Conservation (phyloP, 2,797 vertebrate genomes). For the Morus bassanus region DNA sequence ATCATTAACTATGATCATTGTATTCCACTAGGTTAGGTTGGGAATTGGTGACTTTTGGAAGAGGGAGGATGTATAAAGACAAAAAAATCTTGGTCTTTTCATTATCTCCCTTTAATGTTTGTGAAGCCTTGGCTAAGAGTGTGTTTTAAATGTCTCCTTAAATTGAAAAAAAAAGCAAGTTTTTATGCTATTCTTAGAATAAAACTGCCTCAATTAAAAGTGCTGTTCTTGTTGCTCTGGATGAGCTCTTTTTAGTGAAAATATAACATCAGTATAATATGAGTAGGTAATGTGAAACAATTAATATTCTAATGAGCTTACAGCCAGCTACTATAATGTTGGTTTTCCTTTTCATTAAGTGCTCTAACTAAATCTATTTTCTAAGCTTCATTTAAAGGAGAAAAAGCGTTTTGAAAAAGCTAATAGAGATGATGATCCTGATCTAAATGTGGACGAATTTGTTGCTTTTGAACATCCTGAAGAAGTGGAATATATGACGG, state of each 20-base stretch:
- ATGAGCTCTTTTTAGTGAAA: neutral
- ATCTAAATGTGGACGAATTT: slow-evolving; percentile 88
- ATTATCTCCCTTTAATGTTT: neutral
- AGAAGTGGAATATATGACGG: slow-evolving; percentile 94
- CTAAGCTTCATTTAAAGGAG: slow-evolving; percentile 92
- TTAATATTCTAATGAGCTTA: neutral
- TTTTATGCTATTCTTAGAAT: neutral
- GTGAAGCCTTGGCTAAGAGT: neutral
- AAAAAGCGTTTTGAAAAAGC: slow-evolving; percentile 91
- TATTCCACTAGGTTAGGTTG: neutral
- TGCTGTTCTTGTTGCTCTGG: neutral
- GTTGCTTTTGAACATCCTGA: slow-evolving; percentile 94
- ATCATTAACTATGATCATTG: neutral
- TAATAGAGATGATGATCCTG: slow-evolving; percentile 78
- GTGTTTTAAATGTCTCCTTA: neutral
- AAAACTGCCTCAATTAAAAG: neutral
- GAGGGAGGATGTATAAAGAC: neutral
- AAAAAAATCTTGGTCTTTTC: neutral
- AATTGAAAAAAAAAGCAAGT: neutral
- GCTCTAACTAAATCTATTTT: slow-evolving; percentile 57
- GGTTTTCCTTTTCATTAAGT: slow-evolving; percentile 43
- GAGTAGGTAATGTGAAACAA: neutral
- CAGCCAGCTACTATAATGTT: neutral
- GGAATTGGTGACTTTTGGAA: neutral
- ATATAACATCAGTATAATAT: neutral